A percentile compares a stretch with the other conserved stretches of the same genome.
phyloP scores from a whole-genome alignment of 2,888 invertebrate species.

The Zygothrica quintamaculata region DNA sequence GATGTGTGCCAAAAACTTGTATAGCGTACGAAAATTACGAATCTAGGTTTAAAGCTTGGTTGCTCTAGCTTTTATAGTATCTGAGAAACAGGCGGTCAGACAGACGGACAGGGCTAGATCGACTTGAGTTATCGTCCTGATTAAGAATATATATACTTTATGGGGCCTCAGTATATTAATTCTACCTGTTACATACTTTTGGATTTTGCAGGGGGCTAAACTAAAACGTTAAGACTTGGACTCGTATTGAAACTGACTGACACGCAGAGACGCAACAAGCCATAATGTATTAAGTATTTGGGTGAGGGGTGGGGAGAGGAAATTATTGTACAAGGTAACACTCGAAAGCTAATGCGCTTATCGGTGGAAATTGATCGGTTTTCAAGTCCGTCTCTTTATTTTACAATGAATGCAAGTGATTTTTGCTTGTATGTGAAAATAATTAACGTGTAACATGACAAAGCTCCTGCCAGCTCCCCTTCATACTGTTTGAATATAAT shows the following conservation, averaged over 20 bases:
- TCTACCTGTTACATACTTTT: no score
- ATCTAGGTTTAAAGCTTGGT: no score
- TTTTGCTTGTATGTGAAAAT: slow-evolving; percentile 71
- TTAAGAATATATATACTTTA: no score
- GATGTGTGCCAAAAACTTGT: no score
- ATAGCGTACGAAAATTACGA: no score
- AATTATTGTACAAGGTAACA: slow-evolving; percentile 51
- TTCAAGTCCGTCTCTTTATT: slow-evolving; percentile 3
- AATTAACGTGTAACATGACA: slow-evolving; percentile 78
- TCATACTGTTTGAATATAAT: slow-evolving; percentile 45
- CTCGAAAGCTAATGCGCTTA: slow-evolving; percentile 72
- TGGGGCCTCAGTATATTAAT: no score
- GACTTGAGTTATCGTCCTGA: no score
- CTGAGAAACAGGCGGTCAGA: no score
- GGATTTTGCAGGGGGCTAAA: no score
- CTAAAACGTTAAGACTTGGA: slow-evolving; percentile 22
- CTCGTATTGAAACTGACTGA: slow-evolving; percentile 64
- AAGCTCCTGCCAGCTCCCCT: not conserved
- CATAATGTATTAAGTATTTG: slow-evolving; percentile 4
- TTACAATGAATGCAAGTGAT: slow-evolving; percentile 71
- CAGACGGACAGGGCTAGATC: no score
- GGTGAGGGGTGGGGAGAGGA: not conserved
- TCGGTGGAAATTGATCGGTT: slow-evolving; percentile 67
- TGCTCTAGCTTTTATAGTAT: no score
- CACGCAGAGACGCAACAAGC: slow-evolving; percentile 51